A percentile compares a stretch with the other conserved stretches of the same genome.
phyloP scores from a whole-genome alignment of 2,888 invertebrate genomes.

The Spicauda simplicius region DNA sequence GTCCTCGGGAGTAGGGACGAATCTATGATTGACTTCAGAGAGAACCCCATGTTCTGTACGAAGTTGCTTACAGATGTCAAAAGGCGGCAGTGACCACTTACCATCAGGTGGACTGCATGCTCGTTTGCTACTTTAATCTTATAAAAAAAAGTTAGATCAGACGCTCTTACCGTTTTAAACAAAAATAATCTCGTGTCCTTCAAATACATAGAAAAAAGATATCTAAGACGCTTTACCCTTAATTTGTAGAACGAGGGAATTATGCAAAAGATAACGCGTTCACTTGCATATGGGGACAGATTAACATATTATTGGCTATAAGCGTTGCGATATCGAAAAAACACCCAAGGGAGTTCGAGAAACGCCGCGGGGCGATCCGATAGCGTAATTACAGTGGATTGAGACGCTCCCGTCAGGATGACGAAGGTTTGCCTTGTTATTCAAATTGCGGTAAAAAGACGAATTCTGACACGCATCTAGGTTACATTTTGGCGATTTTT shows the following conservation, averaged over 20 bases:
- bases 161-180: too few species aligned
- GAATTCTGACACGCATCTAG: slow-evolving; percentile 2
- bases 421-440: slow-evolving; percentile 27
- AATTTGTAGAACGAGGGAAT: background rate
- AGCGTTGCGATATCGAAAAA: slow-evolving; percentile 4
- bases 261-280: slow-evolving; percentile 21
- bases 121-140: too few species aligned
- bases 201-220: background rate
- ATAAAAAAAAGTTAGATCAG: too few species aligned
- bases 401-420: slow-evolving; percentile 18
- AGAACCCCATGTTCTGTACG: too few species aligned
- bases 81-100: too few species aligned
- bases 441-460: slow-evolving; percentile 30
- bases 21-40: too few species aligned
- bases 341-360: slow-evolving; percentile 9
- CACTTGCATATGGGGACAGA: slow-evolving; percentile 9
- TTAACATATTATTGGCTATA: slow-evolving; percentile 30
- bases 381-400: slow-evolving; percentile 21
- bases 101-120: too few species aligned
- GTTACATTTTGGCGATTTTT: background rate
- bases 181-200: background rate
- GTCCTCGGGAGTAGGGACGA: too few species aligned
- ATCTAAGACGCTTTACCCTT: background rate
- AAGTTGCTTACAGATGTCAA: too few species aligned
- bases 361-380: slow-evolving; percentile 25